Conservation (phyloP, 2,797 vertebrate genomes). For the Rhodeus uyekii region DNA sequence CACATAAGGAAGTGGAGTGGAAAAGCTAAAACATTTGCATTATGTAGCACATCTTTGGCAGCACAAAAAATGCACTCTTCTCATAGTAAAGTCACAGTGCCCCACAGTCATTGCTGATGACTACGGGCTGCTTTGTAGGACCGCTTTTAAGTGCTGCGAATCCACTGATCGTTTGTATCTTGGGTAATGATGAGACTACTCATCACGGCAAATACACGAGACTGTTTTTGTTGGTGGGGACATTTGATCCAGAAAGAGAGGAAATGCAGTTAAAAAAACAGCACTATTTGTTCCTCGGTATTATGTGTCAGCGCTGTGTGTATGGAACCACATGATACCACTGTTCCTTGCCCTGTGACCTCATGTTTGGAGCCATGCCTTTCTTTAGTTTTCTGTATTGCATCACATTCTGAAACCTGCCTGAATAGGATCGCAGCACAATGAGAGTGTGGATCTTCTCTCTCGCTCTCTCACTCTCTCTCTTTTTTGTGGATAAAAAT, state of each 20-base stretch:
- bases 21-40: not conserved
- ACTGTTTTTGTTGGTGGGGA: conserved; percentile 58
- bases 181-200: conserved; percentile 47
- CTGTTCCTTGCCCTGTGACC: conserved; percentile 63
- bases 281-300: conserved; percentile 65
- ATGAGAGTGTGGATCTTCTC: conserved; percentile 11
- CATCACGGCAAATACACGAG: conserved; percentile 59
- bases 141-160: conserved; percentile 22
- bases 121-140: conserved; percentile 35
- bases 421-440: conserved; percentile 45
- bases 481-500: not conserved
- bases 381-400: conserved; percentile 47
- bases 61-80: conserved; percentile 25
- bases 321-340: conserved; percentile 62
- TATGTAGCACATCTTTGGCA: conserved; percentile 1
- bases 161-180: conserved; percentile 28
- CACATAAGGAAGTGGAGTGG: not conserved
- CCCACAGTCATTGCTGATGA: conserved; percentile 28
- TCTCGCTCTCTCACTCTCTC: not conserved
- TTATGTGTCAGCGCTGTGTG: conserved; percentile 63
- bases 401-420: conserved; percentile 46
- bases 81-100: conserved; percentile 32
- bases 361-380: conserved; percentile 61
- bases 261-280: conserved; percentile 56
- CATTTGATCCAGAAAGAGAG: conserved; percentile 59